phyloP scores from a whole-genome alignment of 1,140 invertebrate species.

The Schlechtendalia chinensis region DNA sequence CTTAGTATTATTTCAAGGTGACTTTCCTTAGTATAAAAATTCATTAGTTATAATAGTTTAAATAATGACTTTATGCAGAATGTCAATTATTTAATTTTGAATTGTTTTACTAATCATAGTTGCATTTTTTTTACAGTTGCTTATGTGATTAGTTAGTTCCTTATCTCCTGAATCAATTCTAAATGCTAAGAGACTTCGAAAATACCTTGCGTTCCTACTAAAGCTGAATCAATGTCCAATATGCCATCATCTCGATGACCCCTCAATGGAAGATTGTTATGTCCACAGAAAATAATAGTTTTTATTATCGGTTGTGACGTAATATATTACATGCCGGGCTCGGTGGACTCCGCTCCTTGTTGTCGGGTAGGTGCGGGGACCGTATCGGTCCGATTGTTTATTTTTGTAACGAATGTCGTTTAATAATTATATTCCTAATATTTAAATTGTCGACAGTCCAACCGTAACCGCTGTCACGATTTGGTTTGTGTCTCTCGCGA shows the following conservation, averaged over 20 bases:
- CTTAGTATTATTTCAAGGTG: no score
- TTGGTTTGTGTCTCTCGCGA: no score
- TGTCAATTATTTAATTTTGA: neutral
- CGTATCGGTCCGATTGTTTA: no score
- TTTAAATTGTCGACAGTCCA: no score
- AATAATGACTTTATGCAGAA: neutral
- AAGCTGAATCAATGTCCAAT: neutral
- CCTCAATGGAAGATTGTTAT: neutral
- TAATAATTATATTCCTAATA: no score
- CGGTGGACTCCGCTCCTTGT: no score
- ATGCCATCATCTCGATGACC: slow-evolving; percentile 2
- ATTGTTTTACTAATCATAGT: slow-evolving; percentile 15
- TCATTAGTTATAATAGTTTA: neutral
- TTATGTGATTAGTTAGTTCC: neutral
- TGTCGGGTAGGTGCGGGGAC: no score
- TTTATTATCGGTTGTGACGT: slow-evolving; percentile 3
- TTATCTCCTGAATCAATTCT: neutral
- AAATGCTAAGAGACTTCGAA: neutral
- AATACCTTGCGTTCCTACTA: neutral
- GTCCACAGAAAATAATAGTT: slow-evolving; percentile 2
- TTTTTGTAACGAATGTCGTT: no score
- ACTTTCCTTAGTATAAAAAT: no score
- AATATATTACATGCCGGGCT: no score
- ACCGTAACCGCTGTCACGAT: no score
- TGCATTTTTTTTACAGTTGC: neutral